phyloP scores from a whole-genome alignment of 2,113 vertebrate species.

The Odontesthes bonariensis region DNA sequence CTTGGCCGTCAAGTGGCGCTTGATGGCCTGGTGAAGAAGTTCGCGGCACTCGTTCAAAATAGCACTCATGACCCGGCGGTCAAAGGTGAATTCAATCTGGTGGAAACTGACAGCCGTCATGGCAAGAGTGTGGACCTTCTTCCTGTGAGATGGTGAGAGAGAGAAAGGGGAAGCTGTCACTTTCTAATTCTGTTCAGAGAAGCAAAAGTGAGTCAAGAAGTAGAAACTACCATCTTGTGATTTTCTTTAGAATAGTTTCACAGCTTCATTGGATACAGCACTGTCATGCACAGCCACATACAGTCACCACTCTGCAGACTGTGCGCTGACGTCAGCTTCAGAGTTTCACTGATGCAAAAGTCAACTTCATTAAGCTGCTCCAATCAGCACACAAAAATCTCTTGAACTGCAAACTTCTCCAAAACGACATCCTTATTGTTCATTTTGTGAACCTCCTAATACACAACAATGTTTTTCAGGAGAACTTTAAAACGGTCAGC shows the following conservation, averaged over 20 bases:
- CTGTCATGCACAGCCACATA: conserved; percentile 48
- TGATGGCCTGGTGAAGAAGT: conserved; percentile 92
- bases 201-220: conserved; percentile 57
- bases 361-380: conserved; percentile 58
- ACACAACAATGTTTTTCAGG: not conserved
- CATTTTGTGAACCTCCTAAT: conserved; percentile 10
- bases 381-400: conserved; percentile 50
- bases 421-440: not conserved
- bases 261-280: conserved; percentile 39
- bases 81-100: conserved; percentile 98
- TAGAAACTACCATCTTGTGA: conserved; percentile 69
- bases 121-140: conserved; percentile 91
- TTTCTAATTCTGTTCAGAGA: conserved; percentile 48
- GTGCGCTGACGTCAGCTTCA: conserved; percentile 41
- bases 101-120: conserved; percentile 95
- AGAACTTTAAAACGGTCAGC: not conserved
- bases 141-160: conserved; percentile 68
- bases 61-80: conserved; percentile 91
- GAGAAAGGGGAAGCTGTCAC: conserved; percentile 48
- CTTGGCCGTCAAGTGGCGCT: conserved; percentile 92
- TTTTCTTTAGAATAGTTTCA: conserved; percentile 52
- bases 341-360: conserved; percentile 56
- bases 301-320: conserved; percentile 43
- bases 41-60: conserved; percentile 91
- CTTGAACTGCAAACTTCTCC: conserved; percentile 15